Conservation (phyloP, 2,888 invertebrate species). For the Nomada flava region DNA sequence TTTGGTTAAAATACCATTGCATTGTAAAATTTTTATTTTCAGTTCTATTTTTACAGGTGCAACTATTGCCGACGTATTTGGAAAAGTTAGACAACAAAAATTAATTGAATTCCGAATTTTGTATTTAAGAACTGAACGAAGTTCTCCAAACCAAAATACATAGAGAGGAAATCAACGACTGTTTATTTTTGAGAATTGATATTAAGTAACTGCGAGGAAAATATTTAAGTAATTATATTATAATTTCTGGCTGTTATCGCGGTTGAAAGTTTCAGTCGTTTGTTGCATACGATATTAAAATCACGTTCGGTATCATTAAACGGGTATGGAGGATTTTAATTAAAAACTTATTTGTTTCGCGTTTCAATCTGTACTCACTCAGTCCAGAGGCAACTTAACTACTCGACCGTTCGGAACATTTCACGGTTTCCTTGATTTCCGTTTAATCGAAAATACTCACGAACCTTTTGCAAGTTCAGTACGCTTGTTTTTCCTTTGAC, state of each 20-base stretch:
- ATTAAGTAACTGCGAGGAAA: too few relatives aligned
- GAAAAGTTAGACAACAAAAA: too few relatives aligned
- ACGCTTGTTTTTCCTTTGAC: conserved; percentile 24
- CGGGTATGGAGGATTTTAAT: conserved; percentile 5
- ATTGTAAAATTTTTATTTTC: too few relatives aligned
- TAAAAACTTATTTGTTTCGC: neutral
- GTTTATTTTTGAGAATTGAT: too few relatives aligned
- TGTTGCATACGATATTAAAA: neutral
- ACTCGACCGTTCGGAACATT: neutral
- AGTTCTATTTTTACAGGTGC: too few relatives aligned
- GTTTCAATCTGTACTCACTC: neutral
- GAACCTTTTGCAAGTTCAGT: neutral
- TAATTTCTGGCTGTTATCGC: neutral
- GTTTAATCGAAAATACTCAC: neutral
- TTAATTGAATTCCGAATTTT: too few relatives aligned
- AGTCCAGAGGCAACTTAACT: neutral
- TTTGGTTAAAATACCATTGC: too few relatives aligned
- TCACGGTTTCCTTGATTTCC: neutral
- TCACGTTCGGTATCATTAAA: neutral
- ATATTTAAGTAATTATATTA: too few relatives aligned
- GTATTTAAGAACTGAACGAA: too few relatives aligned
- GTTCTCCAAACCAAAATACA: too few relatives aligned
- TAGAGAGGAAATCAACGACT: too few relatives aligned
- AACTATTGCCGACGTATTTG: too few relatives aligned
- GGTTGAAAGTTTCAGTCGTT: neutral